phyloP scores from a whole-genome alignment of 2,113 vertebrate genomes.

The Lynx canadensis region DNA sequence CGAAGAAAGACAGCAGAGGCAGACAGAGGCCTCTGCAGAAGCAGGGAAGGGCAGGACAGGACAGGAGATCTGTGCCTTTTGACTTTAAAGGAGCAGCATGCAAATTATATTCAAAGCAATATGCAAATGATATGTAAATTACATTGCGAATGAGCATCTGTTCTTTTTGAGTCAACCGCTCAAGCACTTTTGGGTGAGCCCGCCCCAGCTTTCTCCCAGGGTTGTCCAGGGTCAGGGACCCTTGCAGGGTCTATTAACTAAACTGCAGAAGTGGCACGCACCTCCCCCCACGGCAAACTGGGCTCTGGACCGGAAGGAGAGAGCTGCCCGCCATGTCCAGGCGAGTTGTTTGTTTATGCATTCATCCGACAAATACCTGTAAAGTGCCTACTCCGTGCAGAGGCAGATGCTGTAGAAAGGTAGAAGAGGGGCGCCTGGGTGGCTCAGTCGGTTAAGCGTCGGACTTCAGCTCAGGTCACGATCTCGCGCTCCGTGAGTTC shows the following conservation, averaged over 20 bases:
- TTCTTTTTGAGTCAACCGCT: slow-evolving; percentile 76
- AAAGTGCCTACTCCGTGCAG: neutral
- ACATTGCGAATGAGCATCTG: slow-evolving; percentile 68
- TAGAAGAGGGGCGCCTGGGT: too few species aligned
- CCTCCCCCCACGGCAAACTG: neutral
- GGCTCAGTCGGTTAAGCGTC: too few species aligned
- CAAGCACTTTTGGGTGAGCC: slow-evolving; percentile 61
- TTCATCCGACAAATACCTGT: neutral
- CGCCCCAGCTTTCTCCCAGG: slow-evolving; percentile 45
- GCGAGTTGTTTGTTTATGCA: neutral
- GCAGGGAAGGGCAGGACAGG: neutral
- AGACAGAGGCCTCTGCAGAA: neutral
- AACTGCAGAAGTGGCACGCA: neutral
- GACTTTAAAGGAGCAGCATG: slow-evolving; percentile 76
- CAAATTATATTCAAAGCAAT: slow-evolving; percentile 64
- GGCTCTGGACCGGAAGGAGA: neutral
- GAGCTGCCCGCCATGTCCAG: neutral
- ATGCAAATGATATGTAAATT: slow-evolving; percentile 74
- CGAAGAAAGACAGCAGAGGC: neutral
- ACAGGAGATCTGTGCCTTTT: slow-evolving; percentile 44
- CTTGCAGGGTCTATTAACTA: neutral
- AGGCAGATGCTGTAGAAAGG: neutral
- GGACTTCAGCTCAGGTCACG: too few species aligned
- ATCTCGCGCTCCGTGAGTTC: too few species aligned
- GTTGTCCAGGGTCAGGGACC: slow-evolving; percentile 41